Evolutionary conservation across 35 echinoderm and acorn worm species (phyloP), one percentile per base, ranked within the genome.

Genomic region (Ptychodera flava): DNA sequence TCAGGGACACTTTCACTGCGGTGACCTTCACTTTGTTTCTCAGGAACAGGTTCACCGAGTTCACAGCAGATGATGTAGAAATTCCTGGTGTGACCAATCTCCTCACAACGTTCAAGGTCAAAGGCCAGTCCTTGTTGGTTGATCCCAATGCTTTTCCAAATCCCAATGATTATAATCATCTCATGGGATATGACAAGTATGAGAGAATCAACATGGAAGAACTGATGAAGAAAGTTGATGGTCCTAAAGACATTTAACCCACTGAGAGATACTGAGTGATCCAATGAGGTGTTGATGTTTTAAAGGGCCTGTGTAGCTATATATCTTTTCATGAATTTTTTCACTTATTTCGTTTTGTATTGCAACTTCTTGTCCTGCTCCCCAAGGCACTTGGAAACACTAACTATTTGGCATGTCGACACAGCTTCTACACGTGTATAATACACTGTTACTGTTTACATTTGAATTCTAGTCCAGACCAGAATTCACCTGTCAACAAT

Each of bases 171-270:
- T 91, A 79, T 78, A 91, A 53, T 34, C 81, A 89, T n/a, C 76
- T 94, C 16, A 94, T 94, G 93, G 93, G 93, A 78, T 86, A 94
- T 77, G 82, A 83, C 32, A 87, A 87, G 36, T 22, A 64, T 64
- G 45, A 64, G 22, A 6, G 22, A 22, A 12, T 64, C 6, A 64
- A 64, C 22, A 6, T 22, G 22, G 45, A 64, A 22, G 45, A 64
- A 64, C 6, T 64, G 6, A 64, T 64, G 6, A 64, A 64, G 45
- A 64, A 64, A 64, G 22, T 64, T 12, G 45, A 64, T 12, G 45
- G 45, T 64, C 45, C 6, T 64, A 64, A 64, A 64, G 45, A 64
- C 6, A 64, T 12, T 64, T 22, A 64, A 64, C n/a, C n/a, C n/a
- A n/a, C n/a, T n/a, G n/a, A n/a, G n/a, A n/a, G n/a, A n/a, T n/a